Conservation (phyloP, 2,113 vertebrate genomes). For the Protobothrops mucrosquamatus region DNA sequence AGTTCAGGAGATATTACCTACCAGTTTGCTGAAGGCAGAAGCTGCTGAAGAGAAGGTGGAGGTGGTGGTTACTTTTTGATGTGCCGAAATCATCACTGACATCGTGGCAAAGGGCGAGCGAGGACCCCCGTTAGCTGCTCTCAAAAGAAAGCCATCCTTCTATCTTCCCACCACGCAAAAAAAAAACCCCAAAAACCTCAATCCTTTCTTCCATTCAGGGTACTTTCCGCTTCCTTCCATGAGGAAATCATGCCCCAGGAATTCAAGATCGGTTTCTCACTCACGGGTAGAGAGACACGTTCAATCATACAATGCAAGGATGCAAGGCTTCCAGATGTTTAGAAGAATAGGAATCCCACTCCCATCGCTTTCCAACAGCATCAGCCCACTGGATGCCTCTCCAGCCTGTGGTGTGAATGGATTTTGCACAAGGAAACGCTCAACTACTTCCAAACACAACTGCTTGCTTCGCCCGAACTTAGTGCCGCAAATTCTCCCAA, state of each 20-base stretch:
- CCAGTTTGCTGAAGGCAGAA: background rate
- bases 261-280: conserved; percentile 10
- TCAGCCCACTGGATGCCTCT: background rate
- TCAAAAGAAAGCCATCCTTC: background rate
- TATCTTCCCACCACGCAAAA: background rate
- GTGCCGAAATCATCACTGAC: conserved; percentile 69
- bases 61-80: conserved; percentile 65
- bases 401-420: background rate
- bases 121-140: background rate
- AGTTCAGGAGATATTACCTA: background rate
- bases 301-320: background rate
- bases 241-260: background rate
- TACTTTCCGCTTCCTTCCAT: conserved; percentile 11
- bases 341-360: background rate
- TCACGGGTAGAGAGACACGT: background rate
- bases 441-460: background rate
- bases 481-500: background rate
- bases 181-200: background rate
- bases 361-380: background rate
- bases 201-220: background rate
- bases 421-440: background rate
- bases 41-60: conserved; percentile 47
- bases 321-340: background rate
- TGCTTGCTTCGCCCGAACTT: background rate
- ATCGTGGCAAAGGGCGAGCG: conserved; percentile 30